phyloP scores from a whole-genome alignment of 2,113 vertebrate species.

The Camelus bactrianus region DNA sequence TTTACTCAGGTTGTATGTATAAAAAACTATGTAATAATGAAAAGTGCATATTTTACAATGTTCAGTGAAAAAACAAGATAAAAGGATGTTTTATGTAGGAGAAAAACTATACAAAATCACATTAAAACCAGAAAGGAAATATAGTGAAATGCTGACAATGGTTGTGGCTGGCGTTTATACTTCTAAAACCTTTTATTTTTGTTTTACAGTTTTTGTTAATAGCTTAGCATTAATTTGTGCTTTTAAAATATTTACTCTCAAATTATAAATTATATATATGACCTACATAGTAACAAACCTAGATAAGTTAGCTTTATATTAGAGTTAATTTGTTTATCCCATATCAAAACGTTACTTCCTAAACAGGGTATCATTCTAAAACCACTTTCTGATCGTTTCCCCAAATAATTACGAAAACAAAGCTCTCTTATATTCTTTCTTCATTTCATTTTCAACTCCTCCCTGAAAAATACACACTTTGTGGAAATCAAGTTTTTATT shows the following conservation, averaged over 20 bases:
- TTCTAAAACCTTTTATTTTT: not conserved
- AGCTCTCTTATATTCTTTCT: not conserved
- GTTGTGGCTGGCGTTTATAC: not conserved
- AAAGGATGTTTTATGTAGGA: not conserved
- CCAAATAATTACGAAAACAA: conserved; percentile 41
- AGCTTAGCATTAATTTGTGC: not conserved
- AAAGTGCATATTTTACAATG: not conserved
- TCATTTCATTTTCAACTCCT: conserved; percentile 35
- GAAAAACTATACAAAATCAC: conserved; percentile 3
- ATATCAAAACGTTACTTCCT: conserved; percentile 31
- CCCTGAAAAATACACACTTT: not conserved
- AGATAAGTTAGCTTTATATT: not conserved
- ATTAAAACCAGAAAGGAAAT: conserved; percentile 13
- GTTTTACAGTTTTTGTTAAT: conserved; percentile 38
- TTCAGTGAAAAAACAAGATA: not conserved
- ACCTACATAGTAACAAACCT: conserved; percentile 10
- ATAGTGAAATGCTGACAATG: not conserved
- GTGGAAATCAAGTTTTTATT: conserved; percentile 22
- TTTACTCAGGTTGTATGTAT: not conserved
- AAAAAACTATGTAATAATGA: not conserved
- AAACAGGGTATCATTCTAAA: conserved; percentile 2
- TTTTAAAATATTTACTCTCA: conserved; percentile 18
- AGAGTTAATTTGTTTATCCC: conserved; percentile 9
- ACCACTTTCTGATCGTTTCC: conserved; percentile 13
- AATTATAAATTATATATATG: conserved; percentile 11